Conservation (phyloP, 2,888 invertebrate species). For the Oscheius onirici region DNA sequence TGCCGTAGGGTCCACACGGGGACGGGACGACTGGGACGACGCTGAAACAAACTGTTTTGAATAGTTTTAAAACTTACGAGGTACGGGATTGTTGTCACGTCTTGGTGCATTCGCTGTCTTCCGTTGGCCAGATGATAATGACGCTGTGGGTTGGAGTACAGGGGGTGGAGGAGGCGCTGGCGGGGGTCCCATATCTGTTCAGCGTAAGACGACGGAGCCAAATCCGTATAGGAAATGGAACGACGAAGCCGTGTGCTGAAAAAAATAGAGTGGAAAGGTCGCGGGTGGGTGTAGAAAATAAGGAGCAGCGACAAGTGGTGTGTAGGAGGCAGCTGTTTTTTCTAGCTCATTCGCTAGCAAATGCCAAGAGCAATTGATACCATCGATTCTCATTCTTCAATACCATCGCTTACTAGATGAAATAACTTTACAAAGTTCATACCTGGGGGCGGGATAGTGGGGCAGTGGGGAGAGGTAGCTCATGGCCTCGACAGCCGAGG, state of each 20-base stretch:
- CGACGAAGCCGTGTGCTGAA: conserved; percentile 41
- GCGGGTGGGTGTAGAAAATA: neutral
- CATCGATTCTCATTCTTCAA: neutral
- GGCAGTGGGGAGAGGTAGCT: conserved; percentile 67
- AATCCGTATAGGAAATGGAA: conserved; percentile 39
- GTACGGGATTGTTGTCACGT: conserved; percentile 62
- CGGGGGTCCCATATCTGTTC: conserved; percentile 41
- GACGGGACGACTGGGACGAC: conserved; percentile 62
- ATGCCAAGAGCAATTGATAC: too few relatives aligned
- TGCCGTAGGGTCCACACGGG: conserved; percentile 68
- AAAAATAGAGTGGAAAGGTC: neutral
- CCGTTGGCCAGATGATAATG: conserved; percentile 68
- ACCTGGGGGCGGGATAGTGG: conserved; percentile 62
- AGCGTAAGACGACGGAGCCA: conserved; percentile 33
- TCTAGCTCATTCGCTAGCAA: too few relatives aligned
- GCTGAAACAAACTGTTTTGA: conserved; percentile 34
- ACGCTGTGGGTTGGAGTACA: conserved; percentile 61
- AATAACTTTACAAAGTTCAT: conserved; percentile 8
- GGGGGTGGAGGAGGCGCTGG: conserved; percentile 71
- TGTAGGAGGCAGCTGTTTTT: neutral
- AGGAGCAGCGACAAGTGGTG: conserved; percentile 24
- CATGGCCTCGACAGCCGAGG: conserved; percentile 39
- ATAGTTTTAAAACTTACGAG: conserved; percentile 38
- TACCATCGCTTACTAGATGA: neutral
- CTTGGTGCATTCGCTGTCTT: conserved; percentile 69